Conservation (phyloP, 2,888 invertebrate species). For the Harpalus rufipes region DNA sequence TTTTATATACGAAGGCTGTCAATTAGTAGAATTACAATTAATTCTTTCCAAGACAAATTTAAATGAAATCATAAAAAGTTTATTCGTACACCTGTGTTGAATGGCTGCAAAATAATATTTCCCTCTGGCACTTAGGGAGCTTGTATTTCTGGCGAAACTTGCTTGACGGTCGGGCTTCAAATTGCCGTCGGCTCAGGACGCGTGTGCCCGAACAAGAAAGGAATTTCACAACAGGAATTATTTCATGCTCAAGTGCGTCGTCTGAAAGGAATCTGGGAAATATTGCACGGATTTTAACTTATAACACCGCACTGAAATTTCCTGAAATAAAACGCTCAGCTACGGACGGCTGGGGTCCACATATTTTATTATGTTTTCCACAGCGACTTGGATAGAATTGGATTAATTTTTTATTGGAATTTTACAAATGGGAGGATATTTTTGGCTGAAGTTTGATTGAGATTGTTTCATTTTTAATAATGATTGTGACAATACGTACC, state of each 20-base stretch:
- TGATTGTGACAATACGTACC: no score
- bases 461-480: no score
- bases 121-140: not conserved
- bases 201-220: conserved; percentile 53
- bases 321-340: conserved; percentile 52
- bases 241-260: conserved; percentile 50
- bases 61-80: not conserved
- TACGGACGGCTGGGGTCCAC: not conserved
- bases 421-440: conserved; percentile 1
- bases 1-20: no score
- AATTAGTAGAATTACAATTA: not conserved
- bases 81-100: not conserved
- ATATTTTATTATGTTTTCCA: conserved; percentile 22
- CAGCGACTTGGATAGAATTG: not conserved
- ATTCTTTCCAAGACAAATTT: not conserved
- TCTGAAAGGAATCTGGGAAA: conserved; percentile 60
- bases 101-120: conserved; percentile 20
- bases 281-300: conserved; percentile 61
- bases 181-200: conserved; percentile 4
- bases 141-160: no score
- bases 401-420: conserved; percentile 18
- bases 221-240: conserved; percentile 63
- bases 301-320: conserved; percentile 50
- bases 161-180: not conserved
- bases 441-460: not conserved